Conservation (phyloP, 2,888 invertebrate species). For the Eurytoma californica region DNA sequence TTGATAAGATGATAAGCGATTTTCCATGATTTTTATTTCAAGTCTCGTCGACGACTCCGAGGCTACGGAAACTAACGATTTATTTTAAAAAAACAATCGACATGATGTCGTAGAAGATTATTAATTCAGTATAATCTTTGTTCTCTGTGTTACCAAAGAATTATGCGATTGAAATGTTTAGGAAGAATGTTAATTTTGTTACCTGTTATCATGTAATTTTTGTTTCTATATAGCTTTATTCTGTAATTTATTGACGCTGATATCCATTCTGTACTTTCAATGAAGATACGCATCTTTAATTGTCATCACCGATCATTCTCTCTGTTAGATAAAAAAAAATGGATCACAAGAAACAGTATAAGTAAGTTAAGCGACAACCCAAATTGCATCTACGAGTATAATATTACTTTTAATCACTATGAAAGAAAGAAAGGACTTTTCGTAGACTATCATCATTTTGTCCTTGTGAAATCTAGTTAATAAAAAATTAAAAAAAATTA, state of each 20-base stretch:
- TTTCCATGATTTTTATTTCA: too few relatives aligned
- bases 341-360: conserved; percentile 33
- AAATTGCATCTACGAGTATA: conserved; percentile 37
- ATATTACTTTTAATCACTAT: conserved; percentile 41
- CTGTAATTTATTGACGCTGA: conserved; percentile 18
- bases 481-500: conserved; percentile 50
- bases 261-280: conserved; percentile 34
- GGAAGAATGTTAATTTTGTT: conserved; percentile 29
- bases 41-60: too few relatives aligned
- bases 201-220: conserved; percentile 8
- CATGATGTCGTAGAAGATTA: neutral
- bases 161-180: conserved; percentile 11
- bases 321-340: conserved; percentile 28
- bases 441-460: conserved; percentile 52
- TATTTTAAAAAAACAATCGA: neutral
- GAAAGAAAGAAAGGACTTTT: conserved; percentile 44
- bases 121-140: conserved; percentile 10
- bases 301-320: conserved; percentile 18
- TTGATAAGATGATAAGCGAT: too few relatives aligned
- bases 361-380: conserved; percentile 28
- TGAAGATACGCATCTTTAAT: conserved; percentile 30
- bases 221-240: conserved; percentile 14
- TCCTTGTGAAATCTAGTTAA: conserved; percentile 56
- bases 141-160: conserved; percentile 20
- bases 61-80: too few relatives aligned